Evolutionary conservation across 2,113 vertebrate species (phyloP), one percentile per base, ranked within the genome.

Genomic region (Trochalopteron elliotii): DNA sequence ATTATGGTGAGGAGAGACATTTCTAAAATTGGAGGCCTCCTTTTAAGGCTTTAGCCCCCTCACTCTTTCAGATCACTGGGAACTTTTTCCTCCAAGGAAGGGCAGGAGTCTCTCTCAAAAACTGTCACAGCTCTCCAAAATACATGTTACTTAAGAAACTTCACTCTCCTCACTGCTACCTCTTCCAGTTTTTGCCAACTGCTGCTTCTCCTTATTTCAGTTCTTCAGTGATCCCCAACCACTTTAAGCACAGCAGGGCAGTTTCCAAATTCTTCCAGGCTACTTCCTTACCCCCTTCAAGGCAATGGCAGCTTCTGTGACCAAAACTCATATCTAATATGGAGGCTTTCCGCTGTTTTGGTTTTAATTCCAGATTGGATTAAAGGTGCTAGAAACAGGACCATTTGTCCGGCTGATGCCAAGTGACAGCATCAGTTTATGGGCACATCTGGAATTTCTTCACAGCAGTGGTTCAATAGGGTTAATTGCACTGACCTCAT

Each of bases 1-100:
- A 96, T 97, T 92, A 93, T 63, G 83, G 92, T 72, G 64, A 91
- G 76, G 64, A 94, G 82, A 96, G 80, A 93, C 49, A 85, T 70
- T 90, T 92, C 93, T 96, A 90, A 95, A 96, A 93, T 16, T 68
- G 56, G 90, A 93, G 87, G 47, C 53, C 72, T 83, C 50, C 53
- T 70, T 56, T 90, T 67, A 72, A 75, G 94, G 74, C 79, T 87
- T 95, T 94, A 65, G 94, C 89, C 88, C 68, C 81, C 76, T 78
- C 77, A 68, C 52, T 94, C 76, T 96, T 92, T 68, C 60, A 94
- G 86, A 42, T 87, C 55, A 56, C 76, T 47, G 57, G 55, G 57
- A 95, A 74, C 1, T 0, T 35, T 77, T 68, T 93, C 44, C 68
- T 86, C 61, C 4, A 4, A 83, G 88, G 67, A 87, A 96, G 91